Percentiles rank a stretch among this genome's conserved stretches.
Conservation (phyloP, 2,113 vertebrate species). For the Oostethus manadensis region DNA sequence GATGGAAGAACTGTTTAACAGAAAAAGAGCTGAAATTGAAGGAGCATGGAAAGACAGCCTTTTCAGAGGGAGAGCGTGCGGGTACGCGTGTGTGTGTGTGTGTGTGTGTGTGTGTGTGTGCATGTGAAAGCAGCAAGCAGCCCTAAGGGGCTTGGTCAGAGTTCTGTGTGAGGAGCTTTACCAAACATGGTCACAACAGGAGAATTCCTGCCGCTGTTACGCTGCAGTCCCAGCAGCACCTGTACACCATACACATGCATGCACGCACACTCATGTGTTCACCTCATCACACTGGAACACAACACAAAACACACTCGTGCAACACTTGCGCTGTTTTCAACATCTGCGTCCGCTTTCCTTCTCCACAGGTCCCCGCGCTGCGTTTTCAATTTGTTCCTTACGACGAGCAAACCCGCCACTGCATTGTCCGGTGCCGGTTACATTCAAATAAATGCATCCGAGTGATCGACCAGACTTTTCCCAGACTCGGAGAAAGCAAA, state of each 20-base stretch:
- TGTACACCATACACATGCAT: no score
- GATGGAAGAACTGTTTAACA: no score
- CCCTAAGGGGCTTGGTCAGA: conserved; percentile 62
- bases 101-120: neutral
- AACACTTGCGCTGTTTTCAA: no score
- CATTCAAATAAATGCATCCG: conserved; percentile 34
- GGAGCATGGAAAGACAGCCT: no score
- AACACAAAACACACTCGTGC: no score
- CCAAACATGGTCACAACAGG: conserved; percentile 77
- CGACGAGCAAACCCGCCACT: neutral
- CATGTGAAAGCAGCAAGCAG: conserved; percentile 18
- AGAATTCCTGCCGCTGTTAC: conserved; percentile 43
- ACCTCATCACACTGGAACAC: no score
- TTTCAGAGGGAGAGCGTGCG: neutral
- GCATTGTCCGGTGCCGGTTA: conserved; percentile 5
- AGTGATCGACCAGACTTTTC: conserved; percentile 29
- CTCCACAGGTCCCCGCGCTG: neutral
- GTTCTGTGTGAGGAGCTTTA: conserved; percentile 64
- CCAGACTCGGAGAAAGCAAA: conserved; percentile 49
- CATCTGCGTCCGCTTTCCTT: neutral
- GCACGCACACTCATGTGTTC: no score
- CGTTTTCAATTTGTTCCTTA: neutral
- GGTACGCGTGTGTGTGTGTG: conserved; percentile 1
- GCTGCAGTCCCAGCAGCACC: neutral
- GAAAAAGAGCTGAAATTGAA: no score